Percentiles rank a stretch among this genome's conserved stretches.
These are phyloP conservation scores for Tryphoninae sp. DNA, from an alignment of 2,888 invertebrate species.

Conservation along the genomic window DNA sequence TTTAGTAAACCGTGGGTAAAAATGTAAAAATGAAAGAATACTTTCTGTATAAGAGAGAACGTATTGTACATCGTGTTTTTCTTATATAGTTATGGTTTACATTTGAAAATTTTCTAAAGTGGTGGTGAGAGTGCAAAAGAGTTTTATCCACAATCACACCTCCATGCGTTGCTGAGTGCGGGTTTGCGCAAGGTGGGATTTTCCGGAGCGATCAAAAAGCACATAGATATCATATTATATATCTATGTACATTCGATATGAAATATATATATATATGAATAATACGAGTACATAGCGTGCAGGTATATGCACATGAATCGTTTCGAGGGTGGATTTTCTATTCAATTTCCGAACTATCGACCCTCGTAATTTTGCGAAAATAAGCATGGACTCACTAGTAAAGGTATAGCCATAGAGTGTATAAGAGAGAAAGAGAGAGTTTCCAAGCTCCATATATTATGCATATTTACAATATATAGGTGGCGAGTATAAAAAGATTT, in stretches of 20 bases:
- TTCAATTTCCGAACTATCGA: constrained; percentile 62
- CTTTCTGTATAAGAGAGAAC: background rate
- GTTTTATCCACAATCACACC: constrained; percentile 20
- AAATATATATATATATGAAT: constrained; percentile 1
- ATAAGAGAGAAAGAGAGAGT: background rate
- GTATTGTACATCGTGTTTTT: background rate
- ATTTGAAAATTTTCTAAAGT: constrained; percentile 7
- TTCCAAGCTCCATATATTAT: constrained; percentile 14
- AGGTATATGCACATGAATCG: constrained; percentile 7
- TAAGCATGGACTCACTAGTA: constrained; percentile 24
- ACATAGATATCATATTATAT: constrained; percentile 13
- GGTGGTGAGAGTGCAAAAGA: constrained; percentile 1
- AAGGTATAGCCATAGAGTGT: constrained; percentile 1
- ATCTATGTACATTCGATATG: constrained; percentile 1
- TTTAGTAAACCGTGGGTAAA: background rate
- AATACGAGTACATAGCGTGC: background rate
- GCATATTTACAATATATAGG: constrained; percentile 6
- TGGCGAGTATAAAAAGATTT: constrained; percentile 9
- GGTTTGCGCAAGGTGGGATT: constrained; percentile 8
- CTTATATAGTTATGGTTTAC: constrained; percentile 19
- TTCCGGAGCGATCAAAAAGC: constrained; percentile 27
- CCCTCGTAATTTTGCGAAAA: constrained; percentile 50
- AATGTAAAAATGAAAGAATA: background rate
- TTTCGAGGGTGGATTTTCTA: constrained; percentile 41
- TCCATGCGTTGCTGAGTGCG: constrained; percentile 4